These are phyloP conservation scores for Pangasius krempfi DNA, from an alignment of 2,797 vertebrate genomes.

Conservation along the genomic window DNA sequence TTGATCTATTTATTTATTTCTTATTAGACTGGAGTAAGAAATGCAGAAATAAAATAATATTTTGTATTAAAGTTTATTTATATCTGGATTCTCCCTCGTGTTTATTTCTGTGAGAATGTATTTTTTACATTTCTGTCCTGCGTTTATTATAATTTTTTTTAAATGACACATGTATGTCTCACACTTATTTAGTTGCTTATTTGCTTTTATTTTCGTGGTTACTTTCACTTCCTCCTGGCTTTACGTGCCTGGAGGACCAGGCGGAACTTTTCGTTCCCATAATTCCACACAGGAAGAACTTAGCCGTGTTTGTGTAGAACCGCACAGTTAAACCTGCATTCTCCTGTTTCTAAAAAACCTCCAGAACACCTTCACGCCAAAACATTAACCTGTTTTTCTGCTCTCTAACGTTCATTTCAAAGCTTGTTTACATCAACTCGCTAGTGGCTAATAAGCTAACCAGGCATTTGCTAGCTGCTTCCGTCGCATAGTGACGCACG, in stretches of 20 bases:
- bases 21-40: not conserved
- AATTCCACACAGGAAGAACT: slow-evolving; percentile 14
- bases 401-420: not conserved
- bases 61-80: not conserved
- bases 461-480: not conserved
- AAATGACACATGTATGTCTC: not conserved
- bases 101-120: not conserved
- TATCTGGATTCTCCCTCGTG: not conserved
- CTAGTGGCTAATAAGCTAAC: not conserved
- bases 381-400: not conserved
- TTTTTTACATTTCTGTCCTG: not conserved
- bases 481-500: not conserved
- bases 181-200: not conserved
- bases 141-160: not conserved
- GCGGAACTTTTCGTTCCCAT: slow-evolving; percentile 13
- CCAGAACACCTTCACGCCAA: not conserved
- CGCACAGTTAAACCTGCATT: not conserved
- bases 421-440: not conserved
- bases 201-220: not conserved
- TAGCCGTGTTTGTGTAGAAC: not conserved
- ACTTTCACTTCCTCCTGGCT: not conserved
- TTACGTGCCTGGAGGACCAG: slow-evolving; percentile 18
- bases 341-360: not conserved
- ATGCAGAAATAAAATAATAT: too few relatives aligned
- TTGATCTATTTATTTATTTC: not conserved